phyloP scores from a whole-genome alignment of 2,113 vertebrate genomes.

The Numida meleagris region DNA sequence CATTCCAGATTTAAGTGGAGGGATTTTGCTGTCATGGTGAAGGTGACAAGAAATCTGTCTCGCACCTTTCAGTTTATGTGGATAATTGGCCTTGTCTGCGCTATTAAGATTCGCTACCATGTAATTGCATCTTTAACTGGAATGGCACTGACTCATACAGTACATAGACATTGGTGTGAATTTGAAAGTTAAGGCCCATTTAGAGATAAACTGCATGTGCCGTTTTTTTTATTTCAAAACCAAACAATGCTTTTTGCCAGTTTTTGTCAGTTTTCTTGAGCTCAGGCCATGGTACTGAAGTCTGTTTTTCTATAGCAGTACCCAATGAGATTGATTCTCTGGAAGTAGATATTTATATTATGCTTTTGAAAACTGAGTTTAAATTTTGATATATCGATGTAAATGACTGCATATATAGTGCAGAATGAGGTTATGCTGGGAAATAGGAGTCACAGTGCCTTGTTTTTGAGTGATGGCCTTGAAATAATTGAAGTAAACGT shows the following conservation, averaged over 20 bases:
- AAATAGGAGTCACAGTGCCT: neutral
- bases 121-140: neutral
- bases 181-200: neutral
- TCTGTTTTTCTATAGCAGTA: neutral
- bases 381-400: neutral
- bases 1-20: neutral
- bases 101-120: neutral
- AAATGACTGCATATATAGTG: neutral
- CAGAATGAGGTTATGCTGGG: neutral
- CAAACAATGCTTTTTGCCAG: neutral
- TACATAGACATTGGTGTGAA: neutral
- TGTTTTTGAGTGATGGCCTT: neutral
- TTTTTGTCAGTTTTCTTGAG: neutral
- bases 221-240: neutral
- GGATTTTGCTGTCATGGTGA: neutral
- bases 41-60: slow-evolving; percentile 23
- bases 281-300: neutral
- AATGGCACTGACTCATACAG: neutral
- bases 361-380: neutral
- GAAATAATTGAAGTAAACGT: neutral
- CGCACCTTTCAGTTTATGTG: neutral
- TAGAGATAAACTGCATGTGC: neutral
- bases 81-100: neutral
- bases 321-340: neutral
- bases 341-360: neutral